These are phyloP conservation scores for Sebastes elongatus DNA, from an alignment of 2,797 vertebrate species.

Conservation along the genomic window DNA sequence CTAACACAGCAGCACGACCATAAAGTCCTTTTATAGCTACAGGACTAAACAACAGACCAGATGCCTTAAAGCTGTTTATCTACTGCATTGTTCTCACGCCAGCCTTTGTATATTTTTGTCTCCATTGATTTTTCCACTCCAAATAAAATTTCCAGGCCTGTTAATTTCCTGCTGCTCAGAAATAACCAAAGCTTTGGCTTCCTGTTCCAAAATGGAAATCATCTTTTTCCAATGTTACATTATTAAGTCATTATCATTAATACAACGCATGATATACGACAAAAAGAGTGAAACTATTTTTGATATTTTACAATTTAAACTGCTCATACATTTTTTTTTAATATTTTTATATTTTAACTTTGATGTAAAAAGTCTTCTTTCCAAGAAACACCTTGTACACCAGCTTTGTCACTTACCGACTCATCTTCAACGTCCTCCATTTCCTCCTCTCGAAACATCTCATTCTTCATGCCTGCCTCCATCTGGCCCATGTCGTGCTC, in stretches of 20 bases:
- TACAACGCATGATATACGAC: not conserved
- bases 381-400: not conserved
- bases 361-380: not conserved
- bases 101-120: constrained; percentile 21
- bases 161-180: not conserved
- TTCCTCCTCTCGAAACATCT: constrained; percentile 58
- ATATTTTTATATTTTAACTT: not conserved
- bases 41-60: constrained; percentile 18
- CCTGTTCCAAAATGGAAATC: not conserved
- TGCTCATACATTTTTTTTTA: not conserved
- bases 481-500: constrained; percentile 41
- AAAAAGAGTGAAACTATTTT: too few species aligned
- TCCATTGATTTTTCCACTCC: constrained; percentile 29
- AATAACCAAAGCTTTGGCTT: not conserved
- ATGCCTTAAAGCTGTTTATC: constrained; percentile 21
- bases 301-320: not conserved
- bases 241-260: not conserved
- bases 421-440: constrained; percentile 67
- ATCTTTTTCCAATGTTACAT: not conserved
- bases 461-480: constrained; percentile 59
- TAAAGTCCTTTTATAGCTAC: constrained; percentile 35
- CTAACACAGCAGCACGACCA: not conserved
- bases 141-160: constrained; percentile 1
- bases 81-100: constrained; percentile 8
- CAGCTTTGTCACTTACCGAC: constrained; percentile 51